Evolutionary conservation across 2,888 invertebrate genomes (phyloP), one percentile per base, ranked within the genome.

Genomic region (Trissoscelio sp.): DNA sequence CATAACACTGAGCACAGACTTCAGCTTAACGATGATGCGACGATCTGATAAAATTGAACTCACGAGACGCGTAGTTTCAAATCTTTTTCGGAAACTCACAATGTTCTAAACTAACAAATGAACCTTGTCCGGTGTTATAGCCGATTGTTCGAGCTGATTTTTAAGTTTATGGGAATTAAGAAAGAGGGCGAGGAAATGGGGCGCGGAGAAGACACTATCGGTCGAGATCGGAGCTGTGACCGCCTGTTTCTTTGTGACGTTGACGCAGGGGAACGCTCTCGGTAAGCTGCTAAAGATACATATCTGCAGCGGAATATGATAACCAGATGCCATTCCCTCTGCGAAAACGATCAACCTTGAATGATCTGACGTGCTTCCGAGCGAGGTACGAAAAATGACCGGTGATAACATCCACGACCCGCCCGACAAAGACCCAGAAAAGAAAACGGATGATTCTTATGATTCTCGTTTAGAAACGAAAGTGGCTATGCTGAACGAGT

Each of bases 281-380:
- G 28, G 72, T 62, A 53, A 69, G 62, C 53, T 37, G 73, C 55
- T 31, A 39, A 24, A 75, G 82, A 82, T 82, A 57, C 72, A 39
- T 77, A 82, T 82, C 82, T 79, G 28, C 39, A 7, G 64, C 51
- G 58, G 77, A 79, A 77, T 82, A 79, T 82, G 82, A 82, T 82
- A 82, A 79, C 82, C 82, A 80, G 77, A 79, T 77, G 82, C 79
- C 77, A 69, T 72, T 77, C 58, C 72, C 60, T 79, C 79, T 37
- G 73, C 57, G 67, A 79, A 77, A 82, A 80, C 77, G 82, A 82
- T 79, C 82, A 80, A 53, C 82, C 73, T 82, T 70, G 79, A 82
- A 77, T 69, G 77, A 77, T 69, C 77, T 69, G 62, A 79, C 82
- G 79, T 79, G 79, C 75, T 75, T 72, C 66, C 72, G 72, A 75